Evolutionary conservation across 2,113 vertebrate genomes (phyloP).

Genomic region (Xenopus borealis): DNA sequence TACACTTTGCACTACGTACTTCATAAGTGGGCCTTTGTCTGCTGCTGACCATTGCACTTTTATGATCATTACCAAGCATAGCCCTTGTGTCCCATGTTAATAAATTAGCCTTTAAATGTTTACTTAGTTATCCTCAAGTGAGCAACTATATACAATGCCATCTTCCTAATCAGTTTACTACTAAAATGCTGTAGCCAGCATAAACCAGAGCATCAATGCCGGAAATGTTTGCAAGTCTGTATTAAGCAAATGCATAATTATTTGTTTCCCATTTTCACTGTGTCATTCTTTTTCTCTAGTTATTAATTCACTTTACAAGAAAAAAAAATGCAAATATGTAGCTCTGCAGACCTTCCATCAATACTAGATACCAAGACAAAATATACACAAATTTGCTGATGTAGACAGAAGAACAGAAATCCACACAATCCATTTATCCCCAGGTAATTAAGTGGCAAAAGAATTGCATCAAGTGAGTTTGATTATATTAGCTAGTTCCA

Average conservation of each 20-base stretch:
- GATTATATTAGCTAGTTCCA: constrained; percentile 38
- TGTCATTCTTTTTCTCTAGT: neutral
- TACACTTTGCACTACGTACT: no score
- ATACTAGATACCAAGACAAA: constrained; percentile 13
- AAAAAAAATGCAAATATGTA: neutral
- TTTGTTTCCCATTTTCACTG: neutral
- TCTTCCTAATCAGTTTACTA: no score
- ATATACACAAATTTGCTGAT: constrained; percentile 32
- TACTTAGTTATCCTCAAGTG: no score
- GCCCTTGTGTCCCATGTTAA: no score
- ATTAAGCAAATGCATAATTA: neutral
- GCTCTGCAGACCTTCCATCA: constrained; percentile 11
- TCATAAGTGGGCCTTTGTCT: no score
- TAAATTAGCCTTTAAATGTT: no score
- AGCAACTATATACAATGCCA: no score
- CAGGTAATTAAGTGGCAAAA: constrained; percentile 35
- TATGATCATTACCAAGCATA: no score
- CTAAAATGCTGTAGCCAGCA: no score
- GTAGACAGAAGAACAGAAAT: constrained; percentile 20
- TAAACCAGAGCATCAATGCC: no score
- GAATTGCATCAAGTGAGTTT: constrained; percentile 38
- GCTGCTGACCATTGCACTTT: no score
- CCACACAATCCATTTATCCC: constrained; percentile 38
- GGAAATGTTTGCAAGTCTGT: no score
- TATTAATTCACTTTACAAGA: constrained; percentile 4